Evolutionary conservation across 30 jellyfish, hydroid and myxozoan species (phyloP).

Genomic region (Aurelia coerulea): DNA sequence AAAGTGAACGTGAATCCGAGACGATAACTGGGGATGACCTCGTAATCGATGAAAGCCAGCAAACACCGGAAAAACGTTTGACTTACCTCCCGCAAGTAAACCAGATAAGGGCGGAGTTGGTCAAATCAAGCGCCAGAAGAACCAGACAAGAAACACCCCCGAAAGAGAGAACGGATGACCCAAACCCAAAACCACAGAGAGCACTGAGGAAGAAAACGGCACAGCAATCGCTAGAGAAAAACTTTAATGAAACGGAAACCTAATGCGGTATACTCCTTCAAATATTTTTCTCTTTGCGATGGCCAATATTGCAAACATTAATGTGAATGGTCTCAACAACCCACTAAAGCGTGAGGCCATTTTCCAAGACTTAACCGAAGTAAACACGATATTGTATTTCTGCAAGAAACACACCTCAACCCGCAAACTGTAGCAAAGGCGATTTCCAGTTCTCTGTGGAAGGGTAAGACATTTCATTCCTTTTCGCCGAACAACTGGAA

Average conservation of each 20-base stretch:
- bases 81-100: no score
- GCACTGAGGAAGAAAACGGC: background rate
- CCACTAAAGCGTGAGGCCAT: conserved; percentile 9
- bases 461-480: conserved; percentile 12
- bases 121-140: background rate
- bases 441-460: background rate
- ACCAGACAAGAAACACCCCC: background rate
- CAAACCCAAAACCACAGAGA: background rate
- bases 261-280: background rate
- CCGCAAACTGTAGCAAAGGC: background rate
- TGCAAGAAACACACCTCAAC: conserved; percentile 33
- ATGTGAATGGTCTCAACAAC: conserved; percentile 36
- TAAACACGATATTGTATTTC: conserved; percentile 6
- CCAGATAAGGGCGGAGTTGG: no score
- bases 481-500: conserved; percentile 4
- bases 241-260: background rate
- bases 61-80: no score
- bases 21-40: no score
- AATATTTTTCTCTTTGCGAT: background rate
- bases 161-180: background rate
- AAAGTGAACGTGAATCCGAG: no score
- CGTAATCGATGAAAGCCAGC: no score
- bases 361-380: background rate
- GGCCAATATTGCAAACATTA: conserved; percentile 23
- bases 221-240: background rate